Percentiles rank a stretch among this genome's conserved stretches.
phyloP scores from a whole-genome alignment of 2,888 invertebrate species.

The Drosophila maculinotata region DNA sequence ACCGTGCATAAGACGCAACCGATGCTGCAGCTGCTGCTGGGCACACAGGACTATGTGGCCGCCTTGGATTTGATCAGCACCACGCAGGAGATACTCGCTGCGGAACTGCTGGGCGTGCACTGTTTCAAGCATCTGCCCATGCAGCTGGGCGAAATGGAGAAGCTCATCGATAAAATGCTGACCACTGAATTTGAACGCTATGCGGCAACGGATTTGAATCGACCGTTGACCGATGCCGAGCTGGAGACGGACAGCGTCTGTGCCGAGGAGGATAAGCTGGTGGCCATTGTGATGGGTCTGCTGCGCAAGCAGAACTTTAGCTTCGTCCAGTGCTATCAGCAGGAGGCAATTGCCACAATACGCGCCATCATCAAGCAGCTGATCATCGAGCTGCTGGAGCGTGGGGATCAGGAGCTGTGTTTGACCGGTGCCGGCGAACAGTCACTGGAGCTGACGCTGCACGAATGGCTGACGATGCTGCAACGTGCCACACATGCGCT shows the following conservation, averaged over 20 bases:
- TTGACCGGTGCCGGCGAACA: constrained; percentile 86
- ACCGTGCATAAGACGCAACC: constrained; percentile 99
- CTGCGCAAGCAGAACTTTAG: constrained; percentile 94
- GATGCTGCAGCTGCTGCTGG: constrained; percentile 96
- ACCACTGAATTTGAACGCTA: constrained; percentile 97
- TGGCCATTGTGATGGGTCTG: constrained; percentile 95
- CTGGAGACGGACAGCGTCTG: constrained; percentile 85
- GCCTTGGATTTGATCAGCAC: constrained; percentile 97
- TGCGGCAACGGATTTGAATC: constrained; percentile 95
- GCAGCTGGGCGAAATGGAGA: constrained; percentile 97
- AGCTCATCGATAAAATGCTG: constrained; percentile 98
- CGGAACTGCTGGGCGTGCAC: constrained; percentile 95
- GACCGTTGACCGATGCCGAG: constrained; percentile 87
- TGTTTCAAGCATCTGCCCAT: constrained; percentile 98
- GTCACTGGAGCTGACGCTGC: constrained; percentile 87
- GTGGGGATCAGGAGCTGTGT: constrained; percentile 86
- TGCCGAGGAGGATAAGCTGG: constrained; percentile 91
- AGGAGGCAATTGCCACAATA: constrained; percentile 95
- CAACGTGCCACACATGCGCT: constrained; percentile 88
- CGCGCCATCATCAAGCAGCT: constrained; percentile 95
- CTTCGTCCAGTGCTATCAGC: constrained; percentile 94
- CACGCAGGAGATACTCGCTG: constrained; percentile 96
- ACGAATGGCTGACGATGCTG: constrained; percentile 90
- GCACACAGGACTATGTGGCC: constrained; percentile 98
- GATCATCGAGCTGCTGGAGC: constrained; percentile 90